phyloP scores from a whole-genome alignment of 1,140 invertebrate genomes.

The Scaptomyza montana region DNA sequence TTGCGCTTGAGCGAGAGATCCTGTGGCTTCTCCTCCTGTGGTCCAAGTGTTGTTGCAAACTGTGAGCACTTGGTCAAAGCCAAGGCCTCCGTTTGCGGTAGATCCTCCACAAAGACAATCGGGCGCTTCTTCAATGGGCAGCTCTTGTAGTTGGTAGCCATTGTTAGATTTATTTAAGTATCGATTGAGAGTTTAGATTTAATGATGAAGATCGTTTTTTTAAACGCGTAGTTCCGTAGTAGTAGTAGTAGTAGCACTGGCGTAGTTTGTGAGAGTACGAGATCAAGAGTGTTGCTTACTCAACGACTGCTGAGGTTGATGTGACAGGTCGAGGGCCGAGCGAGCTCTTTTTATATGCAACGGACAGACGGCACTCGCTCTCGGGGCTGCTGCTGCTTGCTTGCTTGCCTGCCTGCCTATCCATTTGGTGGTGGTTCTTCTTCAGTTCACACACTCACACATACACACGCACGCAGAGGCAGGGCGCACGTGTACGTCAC shows the following conservation, averaged over 20 bases:
- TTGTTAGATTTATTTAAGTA: constrained; percentile 12
- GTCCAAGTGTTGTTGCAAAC: constrained; percentile 25
- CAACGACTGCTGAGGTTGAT: constrained; percentile 77
- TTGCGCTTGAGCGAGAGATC: constrained; percentile 85
- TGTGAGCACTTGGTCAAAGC: constrained; percentile 61
- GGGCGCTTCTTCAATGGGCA: constrained; percentile 95
- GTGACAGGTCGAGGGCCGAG: constrained; percentile 77
- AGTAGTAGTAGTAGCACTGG: constrained; percentile 9
- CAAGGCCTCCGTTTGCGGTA: constrained; percentile 74
- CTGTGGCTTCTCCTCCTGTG: constrained; percentile 85
- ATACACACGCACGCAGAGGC: constrained; percentile 26
- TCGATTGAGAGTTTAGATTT: constrained; percentile 12
- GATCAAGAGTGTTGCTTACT: constrained; percentile 59
- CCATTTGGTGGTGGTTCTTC: constrained; percentile 78
- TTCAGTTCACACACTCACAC: constrained; percentile 51
- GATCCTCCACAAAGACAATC: constrained; percentile 86
- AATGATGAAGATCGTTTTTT: constrained; percentile 3
- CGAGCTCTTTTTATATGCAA: constrained; percentile 76
- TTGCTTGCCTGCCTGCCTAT: constrained; percentile 4
- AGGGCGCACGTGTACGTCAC: constrained; percentile 51
- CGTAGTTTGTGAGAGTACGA: constrained; percentile 1
- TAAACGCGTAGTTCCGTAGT: constrained; percentile 35
- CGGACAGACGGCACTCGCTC: constrained; percentile 19
- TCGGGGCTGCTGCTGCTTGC: constrained; percentile 39
- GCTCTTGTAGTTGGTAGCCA: constrained; percentile 89